These are phyloP conservation scores for Cercocebus atys DNA, from an alignment of 2,113 vertebrate genomes.

Conservation along the genomic window DNA sequence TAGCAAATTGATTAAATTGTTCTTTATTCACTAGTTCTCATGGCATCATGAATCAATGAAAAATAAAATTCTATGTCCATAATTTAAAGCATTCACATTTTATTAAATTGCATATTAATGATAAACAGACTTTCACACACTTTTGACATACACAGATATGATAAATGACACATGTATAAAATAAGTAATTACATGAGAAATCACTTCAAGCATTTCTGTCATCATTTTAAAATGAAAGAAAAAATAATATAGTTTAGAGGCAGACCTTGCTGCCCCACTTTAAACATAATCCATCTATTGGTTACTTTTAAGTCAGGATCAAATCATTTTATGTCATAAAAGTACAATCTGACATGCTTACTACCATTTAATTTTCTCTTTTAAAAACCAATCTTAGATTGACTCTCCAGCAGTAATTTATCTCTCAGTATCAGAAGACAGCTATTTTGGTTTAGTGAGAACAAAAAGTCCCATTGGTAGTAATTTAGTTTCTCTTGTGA, in stretches of 20 bases:
- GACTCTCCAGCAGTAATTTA: slow-evolving; percentile 68
- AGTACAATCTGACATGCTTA: slow-evolving; percentile 68
- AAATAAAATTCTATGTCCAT: background rate
- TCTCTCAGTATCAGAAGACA: slow-evolving; percentile 65
- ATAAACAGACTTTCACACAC: background rate
- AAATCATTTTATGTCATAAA: slow-evolving; percentile 67
- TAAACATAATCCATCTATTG: slow-evolving; percentile 70
- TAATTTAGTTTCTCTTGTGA: slow-evolving; percentile 64
- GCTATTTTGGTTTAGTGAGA: slow-evolving; percentile 68
- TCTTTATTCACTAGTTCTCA: slow-evolving; percentile 15
- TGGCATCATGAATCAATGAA: background rate
- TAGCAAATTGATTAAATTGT: background rate
- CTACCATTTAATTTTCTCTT: slow-evolving; percentile 59
- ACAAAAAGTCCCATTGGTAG: slow-evolving; percentile 60
- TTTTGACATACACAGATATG: slow-evolving; percentile 51
- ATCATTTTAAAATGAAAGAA: background rate
- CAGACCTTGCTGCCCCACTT: slow-evolving; percentile 57
- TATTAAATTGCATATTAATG: slow-evolving; percentile 52
- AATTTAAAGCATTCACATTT: slow-evolving; percentile 48
- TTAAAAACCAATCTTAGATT: slow-evolving; percentile 54
- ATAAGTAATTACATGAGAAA: slow-evolving; percentile 11
- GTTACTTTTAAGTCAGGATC: slow-evolving; percentile 59
- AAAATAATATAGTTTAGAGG: slow-evolving; percentile 68
- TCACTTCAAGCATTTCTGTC: slow-evolving; percentile 52
- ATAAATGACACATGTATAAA: slow-evolving; percentile 25